Percentiles rank a stretch among this genome's conserved stretches.
phyloP scores from a whole-genome alignment of 2,113 vertebrate genomes.

The Ptychochromis oligacanthus region DNA sequence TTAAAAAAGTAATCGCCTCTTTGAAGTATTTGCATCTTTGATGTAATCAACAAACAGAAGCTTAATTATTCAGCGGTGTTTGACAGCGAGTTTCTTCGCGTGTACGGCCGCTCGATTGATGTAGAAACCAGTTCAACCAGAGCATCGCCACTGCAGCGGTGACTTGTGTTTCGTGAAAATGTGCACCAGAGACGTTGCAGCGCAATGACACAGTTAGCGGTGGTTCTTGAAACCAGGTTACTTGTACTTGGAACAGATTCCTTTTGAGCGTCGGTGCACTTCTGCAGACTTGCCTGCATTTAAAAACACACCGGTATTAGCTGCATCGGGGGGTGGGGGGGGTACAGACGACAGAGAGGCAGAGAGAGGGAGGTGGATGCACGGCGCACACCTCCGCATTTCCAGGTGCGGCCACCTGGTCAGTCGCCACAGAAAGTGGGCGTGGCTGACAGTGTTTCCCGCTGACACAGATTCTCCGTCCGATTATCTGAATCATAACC shows the following conservation, averaged over 20 bases:
- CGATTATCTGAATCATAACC: not conserved
- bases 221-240: not conserved
- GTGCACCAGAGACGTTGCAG: not conserved
- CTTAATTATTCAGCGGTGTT: constrained; percentile 44
- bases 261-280: not conserved
- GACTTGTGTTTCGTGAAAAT: not conserved
- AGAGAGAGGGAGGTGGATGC: not conserved
- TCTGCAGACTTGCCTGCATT: not conserved
- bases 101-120: not conserved
- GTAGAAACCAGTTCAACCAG: not conserved
- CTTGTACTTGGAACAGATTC: not conserved
- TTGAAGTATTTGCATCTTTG: constrained; percentile 80
- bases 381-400: not conserved
- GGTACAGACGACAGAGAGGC: not conserved
- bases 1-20: constrained; percentile 69
- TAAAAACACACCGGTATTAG: not conserved
- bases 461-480: not conserved
- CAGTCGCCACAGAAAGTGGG: not conserved
- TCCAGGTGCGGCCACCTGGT: not conserved
- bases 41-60: constrained; percentile 70
- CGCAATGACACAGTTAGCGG: not conserved
- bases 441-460: not conserved
- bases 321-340: not conserved
- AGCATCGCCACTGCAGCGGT: not conserved
- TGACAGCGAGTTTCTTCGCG: constrained; percentile 23